These are phyloP conservation scores for Atherix ibis DNA, from an alignment of 2,888 invertebrate genomes.

Conservation along the genomic window DNA sequence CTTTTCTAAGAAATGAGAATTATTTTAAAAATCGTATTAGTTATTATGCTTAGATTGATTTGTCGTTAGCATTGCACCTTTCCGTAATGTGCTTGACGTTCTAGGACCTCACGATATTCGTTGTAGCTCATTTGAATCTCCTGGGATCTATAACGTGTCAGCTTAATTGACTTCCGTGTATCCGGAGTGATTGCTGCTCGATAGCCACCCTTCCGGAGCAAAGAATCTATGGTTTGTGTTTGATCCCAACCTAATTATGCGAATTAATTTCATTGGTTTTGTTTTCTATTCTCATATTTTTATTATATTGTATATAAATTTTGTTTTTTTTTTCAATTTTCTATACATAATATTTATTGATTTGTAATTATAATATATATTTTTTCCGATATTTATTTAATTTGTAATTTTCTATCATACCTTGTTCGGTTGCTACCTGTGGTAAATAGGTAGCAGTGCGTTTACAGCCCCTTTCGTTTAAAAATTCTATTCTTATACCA, in stretches of 20 bases:
- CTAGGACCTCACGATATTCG: conserved; percentile 45
- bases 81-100: conserved; percentile 26
- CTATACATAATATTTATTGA: too few relatives aligned
- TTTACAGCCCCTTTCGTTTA: conserved; percentile 82
- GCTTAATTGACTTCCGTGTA: conserved; percentile 72
- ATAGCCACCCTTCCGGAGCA: conserved; percentile 93
- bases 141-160: conserved; percentile 94
- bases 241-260: conserved; percentile 99
- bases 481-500: conserved; percentile 95
- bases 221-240: conserved; percentile 93
- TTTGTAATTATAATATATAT: neutral
- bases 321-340: too few relatives aligned
- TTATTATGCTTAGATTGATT: conserved; percentile 7
- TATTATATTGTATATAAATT: too few relatives aligned
- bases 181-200: conserved; percentile 82
- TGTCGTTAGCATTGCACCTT: conserved; percentile 31
- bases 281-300: too few relatives aligned
- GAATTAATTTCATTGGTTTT: conserved; percentile 17
- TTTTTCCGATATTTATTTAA: conserved; percentile 3
- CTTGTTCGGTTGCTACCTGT: conserved; percentile 96
- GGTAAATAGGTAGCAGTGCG: conserved; percentile 97
- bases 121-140: conserved; percentile 80
- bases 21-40: conserved; percentile 3
- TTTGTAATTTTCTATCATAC: conserved; percentile 32
- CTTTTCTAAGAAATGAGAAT: conserved; percentile 1